These are phyloP conservation scores for Cecidostiba fungosa DNA, from an alignment of 2,888 invertebrate species.

Conservation along the genomic window DNA sequence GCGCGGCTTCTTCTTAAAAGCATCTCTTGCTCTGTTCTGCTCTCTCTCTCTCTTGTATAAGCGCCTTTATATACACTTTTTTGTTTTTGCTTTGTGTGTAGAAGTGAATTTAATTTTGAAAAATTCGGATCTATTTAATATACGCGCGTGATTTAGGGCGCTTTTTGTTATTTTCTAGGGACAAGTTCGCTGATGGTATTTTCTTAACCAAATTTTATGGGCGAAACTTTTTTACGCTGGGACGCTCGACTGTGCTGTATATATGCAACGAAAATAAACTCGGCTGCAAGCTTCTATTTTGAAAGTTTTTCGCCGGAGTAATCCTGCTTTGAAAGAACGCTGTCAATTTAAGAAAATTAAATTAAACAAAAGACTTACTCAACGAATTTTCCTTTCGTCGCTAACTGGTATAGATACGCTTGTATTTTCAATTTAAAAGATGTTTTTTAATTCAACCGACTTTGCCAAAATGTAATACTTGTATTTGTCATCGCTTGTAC, in stretches of 20 bases:
- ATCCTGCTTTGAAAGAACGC: neutral
- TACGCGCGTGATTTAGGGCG: neutral
- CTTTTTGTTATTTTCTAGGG: neutral
- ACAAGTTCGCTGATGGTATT: neutral
- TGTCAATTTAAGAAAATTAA: constrained; percentile 12
- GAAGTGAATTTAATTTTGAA: neutral
- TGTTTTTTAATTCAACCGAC: neutral
- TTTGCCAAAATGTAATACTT: neutral
- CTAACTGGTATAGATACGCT: too few relatives aligned
- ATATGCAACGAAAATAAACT: constrained; percentile 7
- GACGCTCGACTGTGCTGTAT: neutral
- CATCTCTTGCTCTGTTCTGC: neutral
- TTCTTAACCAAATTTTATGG: constrained; percentile 29
- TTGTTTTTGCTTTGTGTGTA: neutral
- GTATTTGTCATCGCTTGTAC: neutral
- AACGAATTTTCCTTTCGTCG: neutral
- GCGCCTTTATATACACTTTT: neutral
- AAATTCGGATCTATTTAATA: neutral
- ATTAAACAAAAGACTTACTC: neutral
- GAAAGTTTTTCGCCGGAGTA: constrained; percentile 13
- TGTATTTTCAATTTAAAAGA: too few relatives aligned
- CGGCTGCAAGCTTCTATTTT: neutral
- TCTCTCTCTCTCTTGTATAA: neutral
- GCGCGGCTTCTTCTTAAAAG: constrained; percentile 43
- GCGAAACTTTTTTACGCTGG: constrained; percentile 30